Conservation (phyloP, 1,140 invertebrate genomes). For the Sesamia nonagrioides region DNA sequence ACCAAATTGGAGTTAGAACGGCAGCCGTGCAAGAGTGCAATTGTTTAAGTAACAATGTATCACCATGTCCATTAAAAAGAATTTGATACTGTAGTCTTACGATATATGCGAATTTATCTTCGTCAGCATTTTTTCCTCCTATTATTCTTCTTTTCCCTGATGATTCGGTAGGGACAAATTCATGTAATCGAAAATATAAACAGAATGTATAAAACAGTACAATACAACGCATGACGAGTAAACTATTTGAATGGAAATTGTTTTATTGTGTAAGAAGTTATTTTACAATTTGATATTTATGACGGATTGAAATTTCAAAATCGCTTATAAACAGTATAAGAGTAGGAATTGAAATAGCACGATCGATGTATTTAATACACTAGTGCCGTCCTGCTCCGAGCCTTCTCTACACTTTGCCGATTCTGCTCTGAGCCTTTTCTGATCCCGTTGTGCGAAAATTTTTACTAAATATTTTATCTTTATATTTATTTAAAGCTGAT, state of each 20-base stretch:
- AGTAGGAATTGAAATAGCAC: no score
- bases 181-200: not conserved
- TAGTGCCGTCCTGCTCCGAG: no score
- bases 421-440: no score
- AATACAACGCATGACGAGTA: not conserved
- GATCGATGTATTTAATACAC: no score
- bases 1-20: not conserved
- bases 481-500: no score
- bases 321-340: not conserved
- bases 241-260: not conserved
- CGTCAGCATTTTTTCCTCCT: not conserved
- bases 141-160: not conserved
- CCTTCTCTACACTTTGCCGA: no score
- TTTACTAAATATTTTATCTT: no score
- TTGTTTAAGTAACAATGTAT: not conserved
- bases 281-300: not conserved
- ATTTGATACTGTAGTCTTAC: not conserved
- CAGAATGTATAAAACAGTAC: not conserved
- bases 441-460: no score
- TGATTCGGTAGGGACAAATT: not conserved
- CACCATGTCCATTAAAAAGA: not conserved
- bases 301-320: slow-evolving; percentile 5
- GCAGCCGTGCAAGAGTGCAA: not conserved
- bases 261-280: not conserved
- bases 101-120: not conserved